A percentile compares a stretch with the other conserved stretches of the same genome.
Conservation (phyloP, 2,113 vertebrate genomes). For the Oryzias javanicus region DNA sequence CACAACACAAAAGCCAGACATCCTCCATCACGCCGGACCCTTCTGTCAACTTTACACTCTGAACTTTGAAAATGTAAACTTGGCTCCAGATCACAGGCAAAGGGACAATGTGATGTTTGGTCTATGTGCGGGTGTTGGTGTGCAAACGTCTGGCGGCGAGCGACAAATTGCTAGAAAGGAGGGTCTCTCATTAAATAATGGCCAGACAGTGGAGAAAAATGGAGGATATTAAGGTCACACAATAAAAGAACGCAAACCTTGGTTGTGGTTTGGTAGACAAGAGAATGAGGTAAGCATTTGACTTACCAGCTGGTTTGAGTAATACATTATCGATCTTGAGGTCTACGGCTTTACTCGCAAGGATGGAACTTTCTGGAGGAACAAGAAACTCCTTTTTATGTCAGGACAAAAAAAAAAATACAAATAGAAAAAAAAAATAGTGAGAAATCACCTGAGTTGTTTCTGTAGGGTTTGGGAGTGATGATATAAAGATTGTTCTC, state of each 20-base stretch:
- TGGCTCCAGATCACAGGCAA: slow-evolving; percentile 62
- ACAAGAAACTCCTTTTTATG: slow-evolving; percentile 7
- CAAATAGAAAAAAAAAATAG: not conserved
- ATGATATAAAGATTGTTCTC: slow-evolving; percentile 95
- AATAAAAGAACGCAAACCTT: slow-evolving; percentile 20
- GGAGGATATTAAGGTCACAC: slow-evolving; percentile 7
- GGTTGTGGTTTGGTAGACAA: slow-evolving; percentile 16
- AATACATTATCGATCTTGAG: slow-evolving; percentile 79
- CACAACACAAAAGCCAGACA: slow-evolving; percentile 62
- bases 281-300: not conserved
- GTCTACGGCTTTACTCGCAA: slow-evolving; percentile 92
- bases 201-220: slow-evolving; percentile 7
- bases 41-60: slow-evolving; percentile 65
- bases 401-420: not conserved
- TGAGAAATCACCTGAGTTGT: not conserved
- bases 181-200: slow-evolving; percentile 27
- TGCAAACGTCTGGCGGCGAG: slow-evolving; percentile 14
- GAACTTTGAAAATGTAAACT: slow-evolving; percentile 56
- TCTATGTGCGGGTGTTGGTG: slow-evolving; percentile 52
- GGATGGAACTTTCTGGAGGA: slow-evolving; percentile 77
- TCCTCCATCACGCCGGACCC: slow-evolving; percentile 56
- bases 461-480: slow-evolving; percentile 79
- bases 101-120: slow-evolving; percentile 56
- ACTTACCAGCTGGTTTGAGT: slow-evolving; percentile 91
- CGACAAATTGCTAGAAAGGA: slow-evolving; percentile 35